phyloP scores from a whole-genome alignment of 2,113 vertebrate genomes.

The Chaetodon auriga region DNA sequence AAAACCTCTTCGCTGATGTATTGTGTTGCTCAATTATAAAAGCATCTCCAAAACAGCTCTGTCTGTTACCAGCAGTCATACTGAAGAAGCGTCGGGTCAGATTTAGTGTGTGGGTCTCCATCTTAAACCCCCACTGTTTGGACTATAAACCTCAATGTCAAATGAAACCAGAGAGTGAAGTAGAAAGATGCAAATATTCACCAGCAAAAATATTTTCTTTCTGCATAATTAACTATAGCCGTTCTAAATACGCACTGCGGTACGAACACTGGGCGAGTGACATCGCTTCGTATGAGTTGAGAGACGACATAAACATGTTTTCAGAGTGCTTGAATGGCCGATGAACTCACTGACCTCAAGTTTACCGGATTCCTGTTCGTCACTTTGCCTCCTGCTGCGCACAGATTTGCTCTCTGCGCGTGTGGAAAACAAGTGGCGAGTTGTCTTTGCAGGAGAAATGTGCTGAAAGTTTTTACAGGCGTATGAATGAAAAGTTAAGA shows the following conservation, averaged over 20 bases:
- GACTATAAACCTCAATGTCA: not conserved
- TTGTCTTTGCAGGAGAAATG: not conserved
- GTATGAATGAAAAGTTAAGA: not conserved
- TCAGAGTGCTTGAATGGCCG: not conserved
- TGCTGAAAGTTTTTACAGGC: not conserved
- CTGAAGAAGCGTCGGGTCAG: not conserved
- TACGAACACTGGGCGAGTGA: not conserved
- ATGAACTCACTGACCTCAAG: constrained; percentile 46
- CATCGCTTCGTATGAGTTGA: not conserved
- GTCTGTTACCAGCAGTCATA: not conserved
- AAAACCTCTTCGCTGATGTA: too few relatives aligned
- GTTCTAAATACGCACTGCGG: not conserved
- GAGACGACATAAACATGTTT: not conserved
- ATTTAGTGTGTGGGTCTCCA: too few relatives aligned
- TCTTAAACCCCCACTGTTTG: not conserved
- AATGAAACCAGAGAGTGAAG: too few relatives aligned
- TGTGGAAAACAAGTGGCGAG: not conserved
- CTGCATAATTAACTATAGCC: not conserved
- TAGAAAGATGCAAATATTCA: not conserved
- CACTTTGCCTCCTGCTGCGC: not conserved
- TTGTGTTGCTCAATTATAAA: too few relatives aligned
- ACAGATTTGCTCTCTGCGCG: not conserved
- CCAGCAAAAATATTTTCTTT: not conserved
- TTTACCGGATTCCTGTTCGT: not conserved
- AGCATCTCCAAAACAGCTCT: not conserved